These are phyloP conservation scores for Glyptemys insculpta DNA, from an alignment of 2,797 vertebrate genomes.

Conservation along the genomic window DNA sequence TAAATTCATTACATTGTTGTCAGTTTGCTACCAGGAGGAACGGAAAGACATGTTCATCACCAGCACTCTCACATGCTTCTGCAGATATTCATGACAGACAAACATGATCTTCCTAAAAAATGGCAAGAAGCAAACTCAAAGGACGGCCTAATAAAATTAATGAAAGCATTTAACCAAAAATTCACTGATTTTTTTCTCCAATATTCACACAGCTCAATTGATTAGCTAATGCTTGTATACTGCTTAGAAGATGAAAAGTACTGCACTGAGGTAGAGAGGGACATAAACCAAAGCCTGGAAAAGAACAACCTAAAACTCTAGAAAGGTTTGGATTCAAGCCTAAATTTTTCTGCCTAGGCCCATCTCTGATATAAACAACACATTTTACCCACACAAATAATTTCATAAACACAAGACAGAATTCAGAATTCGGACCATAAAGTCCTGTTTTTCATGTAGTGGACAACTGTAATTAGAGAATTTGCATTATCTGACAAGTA, in stretches of 20 bases:
- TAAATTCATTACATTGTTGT: background rate
- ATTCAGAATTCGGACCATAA: constrained; percentile 69
- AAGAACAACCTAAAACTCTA: constrained; percentile 21
- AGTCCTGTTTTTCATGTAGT: constrained; percentile 49
- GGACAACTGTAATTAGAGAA: constrained; percentile 52
- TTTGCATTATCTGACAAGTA: constrained; percentile 45
- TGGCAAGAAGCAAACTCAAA: constrained; percentile 27
- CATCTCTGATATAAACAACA: constrained; percentile 56
- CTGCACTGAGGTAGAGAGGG: constrained; percentile 19
- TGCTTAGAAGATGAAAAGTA: background rate
- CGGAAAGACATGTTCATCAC: background rate
- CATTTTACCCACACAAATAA: constrained; percentile 61
- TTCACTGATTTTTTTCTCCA: background rate
- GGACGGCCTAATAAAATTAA: constrained; percentile 31
- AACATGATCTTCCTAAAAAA: constrained; percentile 2
- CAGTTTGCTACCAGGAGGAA: background rate
- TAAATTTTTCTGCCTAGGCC: constrained; percentile 23
- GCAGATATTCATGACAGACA: constrained; percentile 42
- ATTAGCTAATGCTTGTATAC: background rate
- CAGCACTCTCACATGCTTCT: background rate
- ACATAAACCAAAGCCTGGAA: constrained; percentile 55
- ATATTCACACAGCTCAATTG: background rate
- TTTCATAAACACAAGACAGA: constrained; percentile 62
- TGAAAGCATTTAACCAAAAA: constrained; percentile 29
- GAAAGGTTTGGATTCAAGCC: constrained; percentile 42